Base-by-base conservation (phyloP, 1,140 invertebrate species). In the Probaryconus sp. region DNA sequence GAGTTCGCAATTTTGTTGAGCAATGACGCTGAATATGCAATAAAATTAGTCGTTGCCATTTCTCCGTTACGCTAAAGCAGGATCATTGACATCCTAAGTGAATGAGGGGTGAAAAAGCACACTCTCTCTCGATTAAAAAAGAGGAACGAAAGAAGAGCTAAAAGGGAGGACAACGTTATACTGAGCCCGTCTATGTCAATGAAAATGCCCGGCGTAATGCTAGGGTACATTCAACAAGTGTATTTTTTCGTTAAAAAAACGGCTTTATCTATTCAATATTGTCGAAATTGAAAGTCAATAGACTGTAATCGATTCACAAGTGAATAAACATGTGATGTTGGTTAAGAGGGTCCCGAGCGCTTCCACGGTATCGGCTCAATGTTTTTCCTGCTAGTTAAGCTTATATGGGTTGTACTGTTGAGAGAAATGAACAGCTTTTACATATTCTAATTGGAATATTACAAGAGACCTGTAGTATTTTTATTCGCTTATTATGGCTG, bases 281-380 rank as follows among this genome's bases (percentile, higher is more conserved):
- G 80, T 76, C 71, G 79, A 83, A 87, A 87, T 87, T 85, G 82
- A 83, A 81, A 85, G 84, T 85, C 84, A 86, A 86, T 85, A 86
- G 84, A 76, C 79, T 78, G 37, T 55, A 70, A 70, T 70, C 67
- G 43, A 63, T 70, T 70, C 42, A 79, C 82, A 81, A 86, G 84
- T 63, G 35, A 70, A 63, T 63, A 61, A 55, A 48, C 40, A 40
- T 42, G 55, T 55, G 38, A 38, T 60, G 16, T 9, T 5, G 28
- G n/a, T 43, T 51, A 6, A 21, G 28, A 3, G 10, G 37, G 2
- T 14, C 45, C 40, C 33, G 21, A 21, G 14, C 14, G 2, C 28
- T 35, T 24, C 21, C 21, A 24, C 21, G 18, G n/a, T 11, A 48
- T 5, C 7, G 4, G 16, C 13, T 17, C 6, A 38, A 38, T 38